Base-by-base conservation (phyloP, 2,113 vertebrate genomes). In the Myotis brandtii region DNA sequence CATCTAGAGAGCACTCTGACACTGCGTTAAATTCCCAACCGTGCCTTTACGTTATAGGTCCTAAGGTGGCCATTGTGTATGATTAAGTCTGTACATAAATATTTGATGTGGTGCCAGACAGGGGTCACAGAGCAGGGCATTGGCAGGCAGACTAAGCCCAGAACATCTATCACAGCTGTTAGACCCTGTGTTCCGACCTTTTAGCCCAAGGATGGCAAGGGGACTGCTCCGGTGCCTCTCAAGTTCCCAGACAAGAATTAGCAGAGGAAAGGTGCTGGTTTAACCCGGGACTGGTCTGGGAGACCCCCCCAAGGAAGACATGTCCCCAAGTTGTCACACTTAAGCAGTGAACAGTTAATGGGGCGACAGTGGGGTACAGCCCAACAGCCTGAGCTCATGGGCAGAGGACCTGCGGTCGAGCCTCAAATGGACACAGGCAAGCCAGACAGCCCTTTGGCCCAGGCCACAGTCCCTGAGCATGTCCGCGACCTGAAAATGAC, bases 321-420 rank as follows among this genome's bases (percentile, higher is more conserved):
- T 0, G 7, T 14, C 11, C 54, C 69, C 16, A 62, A 5, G 25
- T 4, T n/a, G 6, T 59, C 30, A 73, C 54, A 16, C 9, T 0
- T 9, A 43, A 52, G 9, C 34, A 25, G 16, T 17, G 40, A 48
- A 23, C 0, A 62, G 59, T 62, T 3, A 62, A 62, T 62, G 17
- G 50, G 14, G 46, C 21, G 0, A 25, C 12, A 40, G 75, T 6
- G 59, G 43, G 43, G 3, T 25, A 20, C 9, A 11, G 5, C 0
- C 3, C 17, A 16, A 0, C 0, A 8, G 21, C 32, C 46, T 4
- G 0, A 37, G 17, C 30, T 64, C 23, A 0, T 10, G 20, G 9
- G 3, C 30, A 34, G 12, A 34, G 83, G 30, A 25, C 10, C 12
- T 11, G 13, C 13, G 5, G 4, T 50, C 17, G 0, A 67, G 69